Base-by-base conservation (phyloP, 2,797 vertebrate species). In the Glossophaga mutica region DNA sequence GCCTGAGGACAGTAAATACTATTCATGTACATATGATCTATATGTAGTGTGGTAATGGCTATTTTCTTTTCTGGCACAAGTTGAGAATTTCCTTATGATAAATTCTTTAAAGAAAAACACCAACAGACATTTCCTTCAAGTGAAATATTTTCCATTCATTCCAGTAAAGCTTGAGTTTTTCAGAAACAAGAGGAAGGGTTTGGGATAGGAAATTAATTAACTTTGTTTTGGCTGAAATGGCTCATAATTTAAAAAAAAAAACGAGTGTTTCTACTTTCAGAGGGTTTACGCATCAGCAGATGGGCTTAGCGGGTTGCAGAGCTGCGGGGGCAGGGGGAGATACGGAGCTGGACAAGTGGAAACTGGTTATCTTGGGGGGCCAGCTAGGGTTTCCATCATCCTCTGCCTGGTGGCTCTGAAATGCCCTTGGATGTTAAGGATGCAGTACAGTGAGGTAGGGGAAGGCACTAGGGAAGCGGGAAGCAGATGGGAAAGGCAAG, bases 91-190 rank as follows among this genome's bases (percentile, higher is more conserved):
- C 34, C 59, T 59, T 77, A 16, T 37, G 55, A 77, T 91, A 86
- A 62, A 78, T 55, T 91, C 37, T 94, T 84, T 44, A 94, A 90
- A 91, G 67, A 86, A 93, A 95, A 77, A 93, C 78, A 94, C n/a
- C 55, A 74, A 78, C 94, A 93, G 71, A 74, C 19, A 50, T 39
- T n/a, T 84, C 42, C 55, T 94, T 4, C 32, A 91, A 81, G 59
- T 79, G 48, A 94, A 50, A 55, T 91, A 39, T 77, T 96, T 97
- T 74, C 19, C 57, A 87, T 85, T 68, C 46, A 91, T 92, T 95
- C 65, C 67, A 82, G n/a, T 62, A 81, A 94, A 55, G 19, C 26
- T 94, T 96, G 29, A 87, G 32, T 65, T 65, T 65, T 65, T 77
- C 91, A 2, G 55, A 89, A 87, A 39, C 24, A 91, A 89, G 39